phyloP scores from a whole-genome alignment of 1,140 invertebrate genomes.

The Ceratina australensis region DNA sequence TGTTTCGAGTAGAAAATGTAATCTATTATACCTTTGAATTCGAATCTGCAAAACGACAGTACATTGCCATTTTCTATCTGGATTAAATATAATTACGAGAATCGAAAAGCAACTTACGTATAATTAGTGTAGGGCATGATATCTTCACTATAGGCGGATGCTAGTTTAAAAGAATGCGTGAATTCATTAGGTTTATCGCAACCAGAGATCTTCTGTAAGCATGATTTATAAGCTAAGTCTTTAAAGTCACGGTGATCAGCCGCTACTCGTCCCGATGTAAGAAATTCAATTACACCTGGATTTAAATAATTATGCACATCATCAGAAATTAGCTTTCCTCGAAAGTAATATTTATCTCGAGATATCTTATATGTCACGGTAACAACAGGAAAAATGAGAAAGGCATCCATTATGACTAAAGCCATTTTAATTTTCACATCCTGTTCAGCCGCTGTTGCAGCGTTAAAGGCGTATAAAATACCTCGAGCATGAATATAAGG shows the following conservation, averaged over 20 bases:
- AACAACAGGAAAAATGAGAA: no score
- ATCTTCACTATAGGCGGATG: conserved; percentile 95
- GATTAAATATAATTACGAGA: neutral
- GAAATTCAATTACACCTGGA: conserved; percentile 96
- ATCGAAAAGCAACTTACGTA: conserved; percentile 86
- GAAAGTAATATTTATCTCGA: no score
- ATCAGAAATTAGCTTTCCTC: neutral
- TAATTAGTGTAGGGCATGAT: conserved; percentile 99
- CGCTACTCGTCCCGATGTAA: conserved; percentile 92
- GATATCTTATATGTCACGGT: no score
- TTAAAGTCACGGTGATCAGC: conserved; percentile 98
- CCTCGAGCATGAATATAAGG: neutral
- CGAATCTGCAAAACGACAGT: conserved; percentile 86
- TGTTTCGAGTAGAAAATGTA: conserved; percentile 99
- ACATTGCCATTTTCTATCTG: neutral
- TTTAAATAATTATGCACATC: conserved; percentile 40
- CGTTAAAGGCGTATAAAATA: neutral
- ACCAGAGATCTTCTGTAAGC: conserved; percentile 92
- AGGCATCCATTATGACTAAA: no score
- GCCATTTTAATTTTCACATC: no score
- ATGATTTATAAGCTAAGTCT: conserved; percentile 95
- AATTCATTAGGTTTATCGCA: conserved; percentile 93
- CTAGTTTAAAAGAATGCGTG: conserved; percentile 96
- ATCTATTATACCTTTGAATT: conserved; percentile 99
- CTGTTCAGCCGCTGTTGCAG: no score